A percentile compares a stretch with the other conserved stretches of the same genome.
Evolutionary conservation across 2,797 vertebrate genomes (phyloP).

Genomic region (Vipera latastei): DNA sequence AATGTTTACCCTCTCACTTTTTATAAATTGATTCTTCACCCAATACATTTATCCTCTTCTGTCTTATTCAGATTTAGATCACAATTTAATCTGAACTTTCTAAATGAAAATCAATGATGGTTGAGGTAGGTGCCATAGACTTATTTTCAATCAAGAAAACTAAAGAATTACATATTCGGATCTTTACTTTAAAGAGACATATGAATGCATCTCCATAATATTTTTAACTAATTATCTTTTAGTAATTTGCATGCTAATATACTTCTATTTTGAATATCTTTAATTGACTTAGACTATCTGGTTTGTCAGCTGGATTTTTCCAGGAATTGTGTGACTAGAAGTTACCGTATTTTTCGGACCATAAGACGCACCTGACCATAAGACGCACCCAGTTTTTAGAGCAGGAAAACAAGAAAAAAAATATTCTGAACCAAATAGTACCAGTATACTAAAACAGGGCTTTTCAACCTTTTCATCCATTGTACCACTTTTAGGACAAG

Average conservation of each 20-base stretch:
- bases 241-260: not conserved
- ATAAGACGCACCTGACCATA: no score
- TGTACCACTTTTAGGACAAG: no score
- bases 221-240: not conserved
- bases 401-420: no score
- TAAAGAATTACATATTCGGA: not conserved
- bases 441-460: no score
- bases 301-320: not conserved
- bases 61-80: not conserved
- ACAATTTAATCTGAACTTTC: not conserved
- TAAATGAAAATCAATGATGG: not conserved
- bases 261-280: not conserved
- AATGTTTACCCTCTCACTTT: not conserved
- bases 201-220: not conserved
- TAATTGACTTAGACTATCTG: not conserved
- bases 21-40: not conserved
- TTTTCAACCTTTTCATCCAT: no score
- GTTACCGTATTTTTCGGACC: not conserved
- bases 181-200: not conserved
- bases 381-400: no score
- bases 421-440: no score
- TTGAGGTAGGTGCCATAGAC: not conserved
- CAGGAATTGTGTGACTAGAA: not conserved
- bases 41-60: not conserved
- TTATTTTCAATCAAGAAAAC: not conserved